Conservation (phyloP, 2,888 invertebrate genomes). For the Platynereis dumerilii region DNA sequence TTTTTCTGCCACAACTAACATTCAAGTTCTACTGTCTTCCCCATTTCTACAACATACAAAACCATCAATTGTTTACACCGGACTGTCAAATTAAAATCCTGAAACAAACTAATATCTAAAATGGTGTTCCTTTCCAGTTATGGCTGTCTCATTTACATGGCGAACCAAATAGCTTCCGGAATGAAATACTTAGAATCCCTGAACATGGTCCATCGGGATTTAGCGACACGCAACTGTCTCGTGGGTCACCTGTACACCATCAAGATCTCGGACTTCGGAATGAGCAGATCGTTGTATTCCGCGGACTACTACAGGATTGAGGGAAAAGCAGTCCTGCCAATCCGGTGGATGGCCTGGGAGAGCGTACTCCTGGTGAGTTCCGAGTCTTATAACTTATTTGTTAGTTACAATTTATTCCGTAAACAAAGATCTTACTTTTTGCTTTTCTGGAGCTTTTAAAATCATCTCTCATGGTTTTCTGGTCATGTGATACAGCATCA, state of each 20-base stretch:
- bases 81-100: no score
- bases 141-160: conserved; percentile 81
- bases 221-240: conserved; percentile 86
- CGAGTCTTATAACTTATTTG: no score
- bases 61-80: no score
- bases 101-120: no score
- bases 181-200: conserved; percentile 88
- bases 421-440: no score
- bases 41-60: no score
- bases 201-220: conserved; percentile 88
- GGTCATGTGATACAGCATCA: no score
- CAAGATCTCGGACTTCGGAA: conserved; percentile 63
- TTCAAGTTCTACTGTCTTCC: no score
- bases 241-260: conserved; percentile 80
- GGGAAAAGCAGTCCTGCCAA: conserved; percentile 82
- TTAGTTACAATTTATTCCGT: no score
- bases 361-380: conserved; percentile 70
- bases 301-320: conserved; percentile 84
- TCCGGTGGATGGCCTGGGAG: conserved; percentile 92
- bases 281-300: conserved; percentile 61
- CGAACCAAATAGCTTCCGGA: conserved; percentile 85
- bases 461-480: no score
- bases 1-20: no score
- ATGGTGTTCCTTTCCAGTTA: conserved; percentile 76
- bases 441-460: no score